Conservation (phyloP, 2,888 invertebrate species). For the Leptothorax acervorum region DNA sequence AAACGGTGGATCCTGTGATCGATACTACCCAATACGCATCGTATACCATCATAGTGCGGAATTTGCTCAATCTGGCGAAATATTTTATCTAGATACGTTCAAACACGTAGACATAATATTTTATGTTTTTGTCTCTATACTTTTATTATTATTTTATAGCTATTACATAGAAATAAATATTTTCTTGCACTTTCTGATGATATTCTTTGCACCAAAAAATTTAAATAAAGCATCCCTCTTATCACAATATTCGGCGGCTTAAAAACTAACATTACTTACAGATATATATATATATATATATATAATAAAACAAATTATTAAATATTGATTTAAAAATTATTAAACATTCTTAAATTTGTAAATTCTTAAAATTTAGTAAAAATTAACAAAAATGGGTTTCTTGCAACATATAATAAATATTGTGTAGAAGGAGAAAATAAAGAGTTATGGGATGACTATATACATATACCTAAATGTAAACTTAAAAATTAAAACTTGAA, state of each 20-base stretch:
- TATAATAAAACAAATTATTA: neutral
- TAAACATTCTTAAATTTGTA: neutral
- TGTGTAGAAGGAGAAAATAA: neutral
- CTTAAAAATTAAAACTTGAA: too few species aligned
- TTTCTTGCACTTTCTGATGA: neutral
- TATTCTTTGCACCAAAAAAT: neutral
- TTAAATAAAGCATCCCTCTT: neutral
- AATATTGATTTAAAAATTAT: neutral
- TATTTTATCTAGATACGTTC: neutral
- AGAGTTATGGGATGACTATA: too few species aligned
- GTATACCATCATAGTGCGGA: neutral
- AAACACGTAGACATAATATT: neutral
- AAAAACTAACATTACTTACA: neutral
- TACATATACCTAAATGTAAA: too few species aligned
- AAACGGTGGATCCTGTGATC: conserved; percentile 27
- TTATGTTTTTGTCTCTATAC: neutral
- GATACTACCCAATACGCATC: neutral
- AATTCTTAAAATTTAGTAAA: neutral
- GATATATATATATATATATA: neutral
- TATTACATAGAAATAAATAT: neutral
- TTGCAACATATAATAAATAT: neutral
- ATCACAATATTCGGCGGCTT: neutral
- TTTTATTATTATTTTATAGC: neutral
- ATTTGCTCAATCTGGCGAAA: neutral
- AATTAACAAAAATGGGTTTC: neutral